Base-by-base conservation (phyloP, 2,888 invertebrate genomes). In the Patella ulyssiponensis region DNA sequence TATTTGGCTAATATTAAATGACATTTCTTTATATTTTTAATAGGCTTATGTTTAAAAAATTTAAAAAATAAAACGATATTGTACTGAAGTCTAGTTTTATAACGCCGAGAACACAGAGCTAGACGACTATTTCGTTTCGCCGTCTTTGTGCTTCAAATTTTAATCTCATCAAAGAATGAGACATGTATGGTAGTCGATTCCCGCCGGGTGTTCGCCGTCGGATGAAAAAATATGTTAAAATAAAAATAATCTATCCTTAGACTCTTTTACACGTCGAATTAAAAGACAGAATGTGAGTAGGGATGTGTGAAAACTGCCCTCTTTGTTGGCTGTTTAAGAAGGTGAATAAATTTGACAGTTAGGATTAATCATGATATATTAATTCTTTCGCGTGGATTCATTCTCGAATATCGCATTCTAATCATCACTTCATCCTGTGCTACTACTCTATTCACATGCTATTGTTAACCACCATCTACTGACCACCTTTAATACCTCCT, bases 281-380 rank as follows among this genome's bases (percentile, higher is more conserved):
- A 44, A 44, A 27, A 0, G 44, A 44, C 7, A 44, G 44, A 44
- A 44, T 44, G 44, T 9, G 44, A 7, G 44, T 9, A 44, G 0
- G 44, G 44, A 44, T 44, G 44, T 44, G 44, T 44, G 44, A 44
- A 44, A 44, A 44, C 44, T 44, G 1, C 44, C 44, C 44, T 44
- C 44, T 44, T 44, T 44, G 44, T 44, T 44, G 44, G 9, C 64
- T 64, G 64, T 11, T 64, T 44, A 20, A 64, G 23, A 64, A 64
- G 64, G 17, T 64, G 64, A 64, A 64, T 23, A 64, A 20, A 64
- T 44, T 23, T 64, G 64, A 64, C 64, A 64, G 64, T 64, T 64
- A 0, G 23, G 20, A 23, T 64, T 64, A 64, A 64, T 64, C 23
- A 64, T 64, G 64, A 64, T 64, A 64, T 64, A 64, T 64, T 64